These are phyloP conservation scores for Rugalucina vietnamica DNA, from an alignment of 2,888 invertebrate species.

Conservation along the genomic window DNA sequence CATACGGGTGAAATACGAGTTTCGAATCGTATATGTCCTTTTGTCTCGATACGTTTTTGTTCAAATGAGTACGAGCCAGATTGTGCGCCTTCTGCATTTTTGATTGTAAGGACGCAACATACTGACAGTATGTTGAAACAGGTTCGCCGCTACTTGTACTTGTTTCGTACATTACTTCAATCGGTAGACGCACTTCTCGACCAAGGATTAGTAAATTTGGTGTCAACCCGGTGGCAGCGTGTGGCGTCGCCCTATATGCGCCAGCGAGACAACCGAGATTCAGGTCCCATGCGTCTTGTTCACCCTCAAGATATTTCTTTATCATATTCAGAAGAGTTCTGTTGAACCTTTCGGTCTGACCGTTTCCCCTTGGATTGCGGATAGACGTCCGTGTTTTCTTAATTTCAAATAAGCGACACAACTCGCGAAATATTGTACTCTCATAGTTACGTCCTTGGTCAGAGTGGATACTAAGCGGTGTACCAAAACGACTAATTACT, in stretches of 20 bases:
- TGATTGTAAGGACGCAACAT: not conserved
- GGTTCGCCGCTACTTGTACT: too few relatives aligned
- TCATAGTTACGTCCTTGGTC: conserved; percentile 33
- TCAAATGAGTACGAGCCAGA: not conserved
- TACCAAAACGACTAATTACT: conserved; percentile 20
- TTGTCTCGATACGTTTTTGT: not conserved
- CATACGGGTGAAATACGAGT: not conserved
- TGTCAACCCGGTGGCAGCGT: conserved; percentile 4
- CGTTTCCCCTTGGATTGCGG: conserved; percentile 1
- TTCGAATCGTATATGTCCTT: not conserved
- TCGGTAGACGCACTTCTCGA: not conserved
- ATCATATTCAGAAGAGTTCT: conserved; percentile 1
- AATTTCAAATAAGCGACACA: not conserved
- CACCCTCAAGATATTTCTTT: not conserved
- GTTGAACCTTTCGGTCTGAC: conserved; percentile 13
- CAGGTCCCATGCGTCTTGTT: conserved; percentile 5
- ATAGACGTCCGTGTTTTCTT: conserved; percentile 11
- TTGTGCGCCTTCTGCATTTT: not conserved
- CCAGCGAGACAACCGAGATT: not conserved
- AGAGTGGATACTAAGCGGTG: conserved; percentile 26
- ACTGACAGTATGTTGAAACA: not conserved
- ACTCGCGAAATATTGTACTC: not conserved
- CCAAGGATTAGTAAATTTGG: conserved; percentile 17
- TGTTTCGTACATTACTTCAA: not conserved
- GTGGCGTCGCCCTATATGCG: not conserved